Base-by-base conservation (phyloP, 1,140 invertebrate species). In the Zaprionus ghesquierei region DNA sequence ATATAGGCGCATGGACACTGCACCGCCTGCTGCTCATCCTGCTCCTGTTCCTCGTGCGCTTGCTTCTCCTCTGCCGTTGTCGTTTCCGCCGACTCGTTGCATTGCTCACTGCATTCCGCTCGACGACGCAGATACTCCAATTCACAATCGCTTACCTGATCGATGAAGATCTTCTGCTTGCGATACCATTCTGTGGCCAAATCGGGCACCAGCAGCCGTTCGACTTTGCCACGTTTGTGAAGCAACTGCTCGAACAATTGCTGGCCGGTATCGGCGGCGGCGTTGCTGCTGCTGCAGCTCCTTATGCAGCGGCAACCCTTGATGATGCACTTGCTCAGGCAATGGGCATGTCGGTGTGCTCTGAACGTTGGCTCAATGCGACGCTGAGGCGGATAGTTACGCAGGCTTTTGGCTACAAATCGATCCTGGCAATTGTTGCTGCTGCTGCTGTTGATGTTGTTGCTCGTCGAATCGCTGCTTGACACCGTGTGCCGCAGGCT, bases 171-270 rank as follows among this genome's bases (percentile, higher is more conserved):
- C 46, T 90, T 90, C 18, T 90, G 87, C 35, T 78, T 84, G 50
- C 82, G 89, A 33, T 73, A 90, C 87, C 87, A 90, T 3, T 82
- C 74, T 20, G 87, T 90, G 29, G 87, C 87, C 70, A 87, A 46
- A 5, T 90, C 87, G 2, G 87, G 87, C 12, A 90, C 79, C n/a
- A 87, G 44, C 41, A 90, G 20, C 1, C 79, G 74, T 10, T 90
- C 65, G n/a, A 20, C 31, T 6, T 68, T 65, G 6, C 72, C 27
- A 2, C 27, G 18, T 1, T 49, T 33, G 6, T 20, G 20, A 1
- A 89, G 31, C 1, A 89, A 51, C 46, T 77, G 75, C 31, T 85
- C 75, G 49, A 85, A 81, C 23, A 63, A 50, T 15, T 23, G 20
- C 20, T 62, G 27, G 5, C 23, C 46, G 22, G 50, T 2, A 25